Evolutionary conservation across 2,888 invertebrate species (phyloP).

Genomic region (Plebejus anna): DNA sequence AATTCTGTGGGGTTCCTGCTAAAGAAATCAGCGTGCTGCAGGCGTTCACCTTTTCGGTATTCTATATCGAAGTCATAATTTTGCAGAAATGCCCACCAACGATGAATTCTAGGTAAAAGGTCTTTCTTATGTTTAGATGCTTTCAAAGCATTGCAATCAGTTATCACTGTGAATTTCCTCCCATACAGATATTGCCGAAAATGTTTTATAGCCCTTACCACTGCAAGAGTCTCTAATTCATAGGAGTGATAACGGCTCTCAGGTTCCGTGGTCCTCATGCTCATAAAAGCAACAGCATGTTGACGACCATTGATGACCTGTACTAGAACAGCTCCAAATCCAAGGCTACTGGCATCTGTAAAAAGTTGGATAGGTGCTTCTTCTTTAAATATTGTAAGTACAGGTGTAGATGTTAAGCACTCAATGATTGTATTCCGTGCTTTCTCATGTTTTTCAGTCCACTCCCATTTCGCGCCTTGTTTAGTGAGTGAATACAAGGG

Average conservation of each 20-base stretch:
- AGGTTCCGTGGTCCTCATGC: slow-evolving; percentile 36
- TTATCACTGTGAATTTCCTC: slow-evolving; percentile 38
- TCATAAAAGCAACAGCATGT: slow-evolving; percentile 37
- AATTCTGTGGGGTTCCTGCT: slow-evolving; percentile 34
- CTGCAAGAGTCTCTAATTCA: slow-evolving; percentile 40
- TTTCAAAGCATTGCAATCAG: slow-evolving; percentile 45
- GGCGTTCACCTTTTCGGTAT: slow-evolving; percentile 37
- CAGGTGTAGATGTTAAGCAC: slow-evolving; percentile 29
- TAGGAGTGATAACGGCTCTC: slow-evolving; percentile 41
- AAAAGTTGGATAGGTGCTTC: slow-evolving; percentile 34
- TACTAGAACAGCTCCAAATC: slow-evolving; percentile 37
- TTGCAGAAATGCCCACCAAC: slow-evolving; percentile 47
- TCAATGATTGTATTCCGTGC: slow-evolving; percentile 35
- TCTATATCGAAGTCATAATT: slow-evolving; percentile 40
- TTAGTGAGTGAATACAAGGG: slow-evolving; percentile 36
- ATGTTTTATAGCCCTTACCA: slow-evolving; percentile 42
- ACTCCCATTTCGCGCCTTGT: slow-evolving; percentile 31
- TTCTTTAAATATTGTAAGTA: slow-evolving; percentile 37
- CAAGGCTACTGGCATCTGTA: slow-evolving; percentile 42
- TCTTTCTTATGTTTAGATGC: slow-evolving; percentile 45
- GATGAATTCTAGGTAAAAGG: slow-evolving; percentile 41
- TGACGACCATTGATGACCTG: slow-evolving; percentile 34
- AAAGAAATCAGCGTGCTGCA: slow-evolving; percentile 38
- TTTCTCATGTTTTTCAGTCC: slow-evolving; percentile 38
- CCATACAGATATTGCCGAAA: slow-evolving; percentile 44